Evolutionary conservation across 2,113 vertebrate genomes (phyloP), one percentile per base, ranked within the genome.

Genomic region (Tautogolabrus adspersus): DNA sequence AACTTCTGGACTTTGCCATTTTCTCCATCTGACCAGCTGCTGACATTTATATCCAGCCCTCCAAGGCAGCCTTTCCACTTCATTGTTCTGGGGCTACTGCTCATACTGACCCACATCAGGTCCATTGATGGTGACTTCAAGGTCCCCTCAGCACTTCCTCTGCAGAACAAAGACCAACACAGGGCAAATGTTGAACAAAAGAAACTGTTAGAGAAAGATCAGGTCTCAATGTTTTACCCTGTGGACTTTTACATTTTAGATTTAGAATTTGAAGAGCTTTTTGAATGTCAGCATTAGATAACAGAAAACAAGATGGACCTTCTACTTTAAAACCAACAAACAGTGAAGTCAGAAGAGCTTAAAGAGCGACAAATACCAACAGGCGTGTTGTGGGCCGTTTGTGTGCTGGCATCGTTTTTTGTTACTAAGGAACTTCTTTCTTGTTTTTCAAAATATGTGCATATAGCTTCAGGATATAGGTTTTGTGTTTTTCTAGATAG

Each of bases 21-120:
- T 34, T 34, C 30, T 34, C 30, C 85, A 67, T 6, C 4, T 34
- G 30, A 34, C 30, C 68, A 51, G 47, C 16, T 61, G 59, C 78
- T 92, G 90, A 89, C 88, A 92, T 91, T 89, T 89, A 86, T 88
- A 84, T 76, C 84, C 60, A 42, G 6, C 30, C 26, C 26, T 60
- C 42, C 11, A 49, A 85, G 72, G 84, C 73, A 3, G 26, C 71
- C 75, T 75, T 84, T 85, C 80, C 60, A 5, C 47, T 73, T 40
- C 42, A 79, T 88, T 89, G 69, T 89, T 85, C 86, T 71, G 66
- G 23, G 42, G 47, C 37, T 79, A 58, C 66, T 54, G 59, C 74
- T 85, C 61, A 58, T 40, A 59, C 37, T 74, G 62, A 81, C 72
- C 30, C 44, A 71, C 68, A 64, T 82, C 37, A 9, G 47, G 46